Percentiles rank a stretch among this genome's conserved stretches.
These are phyloP conservation scores for Ericerus pela DNA, from an alignment of 1,140 invertebrate genomes.

Conservation along the genomic window DNA sequence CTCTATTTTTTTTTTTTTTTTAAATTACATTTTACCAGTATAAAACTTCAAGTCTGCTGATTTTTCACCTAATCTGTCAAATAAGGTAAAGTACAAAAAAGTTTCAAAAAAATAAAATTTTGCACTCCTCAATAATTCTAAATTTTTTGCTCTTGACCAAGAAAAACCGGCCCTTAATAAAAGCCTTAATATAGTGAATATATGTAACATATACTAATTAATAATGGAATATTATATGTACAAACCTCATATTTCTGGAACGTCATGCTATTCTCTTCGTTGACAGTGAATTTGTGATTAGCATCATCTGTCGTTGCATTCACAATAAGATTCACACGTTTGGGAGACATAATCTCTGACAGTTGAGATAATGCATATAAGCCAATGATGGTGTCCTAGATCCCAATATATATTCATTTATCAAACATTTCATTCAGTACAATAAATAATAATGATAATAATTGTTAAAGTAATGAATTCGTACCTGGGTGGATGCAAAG, in stretches of 20 bases:
- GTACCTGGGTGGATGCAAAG: slow-evolving; percentile 57
- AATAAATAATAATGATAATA: not conserved
- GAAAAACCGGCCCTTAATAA: too few relatives aligned
- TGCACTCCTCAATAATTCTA: too few relatives aligned
- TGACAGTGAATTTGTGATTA: slow-evolving; percentile 46
- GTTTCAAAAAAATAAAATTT: too few relatives aligned
- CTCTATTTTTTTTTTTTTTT: too few relatives aligned
- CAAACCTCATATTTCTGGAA: slow-evolving; percentile 54
- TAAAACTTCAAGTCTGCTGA: too few relatives aligned
- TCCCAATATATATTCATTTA: too few relatives aligned
- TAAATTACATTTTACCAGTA: too few relatives aligned
- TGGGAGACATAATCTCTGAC: slow-evolving; percentile 42
- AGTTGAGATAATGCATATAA: slow-evolving; percentile 54
- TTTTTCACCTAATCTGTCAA: too few relatives aligned
- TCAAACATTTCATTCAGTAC: not conserved
- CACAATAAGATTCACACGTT: slow-evolving; percentile 38
- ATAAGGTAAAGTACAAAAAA: too few relatives aligned
- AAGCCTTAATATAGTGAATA: too few relatives aligned
- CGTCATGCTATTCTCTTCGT: slow-evolving; percentile 52
- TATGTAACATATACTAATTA: not conserved
- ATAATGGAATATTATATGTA: not conserved
- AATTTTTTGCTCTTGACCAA: too few relatives aligned
- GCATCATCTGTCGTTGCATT: slow-evolving; percentile 38
- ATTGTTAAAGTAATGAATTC: not conserved
- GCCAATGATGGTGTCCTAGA: slow-evolving; percentile 59